Conservation (phyloP, 2,888 invertebrate species). For the Erpobdella octoculata region DNA sequence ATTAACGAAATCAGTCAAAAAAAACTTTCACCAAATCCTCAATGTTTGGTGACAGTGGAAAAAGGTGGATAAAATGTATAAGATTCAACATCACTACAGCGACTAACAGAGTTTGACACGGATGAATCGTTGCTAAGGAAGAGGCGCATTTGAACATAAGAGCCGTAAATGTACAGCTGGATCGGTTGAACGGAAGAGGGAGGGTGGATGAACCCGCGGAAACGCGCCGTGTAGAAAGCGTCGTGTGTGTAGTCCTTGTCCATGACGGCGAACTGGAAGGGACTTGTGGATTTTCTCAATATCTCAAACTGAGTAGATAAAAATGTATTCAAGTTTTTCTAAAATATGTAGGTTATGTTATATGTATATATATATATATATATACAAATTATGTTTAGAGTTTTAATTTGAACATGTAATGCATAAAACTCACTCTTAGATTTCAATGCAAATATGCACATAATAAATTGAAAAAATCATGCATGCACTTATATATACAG, state of each 20-base stretch:
- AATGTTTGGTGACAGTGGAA: not conserved
- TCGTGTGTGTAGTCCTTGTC: slow-evolving; percentile 43
- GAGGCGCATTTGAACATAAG: slow-evolving; percentile 36
- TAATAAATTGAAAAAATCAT: no score
- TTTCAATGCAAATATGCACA: no score
- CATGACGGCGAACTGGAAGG: slow-evolving; percentile 62
- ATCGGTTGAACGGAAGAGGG: slow-evolving; percentile 53
- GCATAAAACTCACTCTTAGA: no score
- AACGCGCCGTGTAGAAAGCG: slow-evolving; percentile 33
- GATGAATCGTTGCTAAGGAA: slow-evolving; percentile 40
- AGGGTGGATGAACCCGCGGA: slow-evolving; percentile 73
- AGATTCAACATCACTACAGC: not conserved
- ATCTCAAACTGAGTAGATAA: slow-evolving; percentile 59
- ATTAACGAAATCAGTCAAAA: not conserved
- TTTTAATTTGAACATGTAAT: no score
- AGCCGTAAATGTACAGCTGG: slow-evolving; percentile 36
- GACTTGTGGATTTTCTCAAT: slow-evolving; percentile 73
- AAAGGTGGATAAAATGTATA: not conserved
- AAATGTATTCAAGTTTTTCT: no score
- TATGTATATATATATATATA: no score
- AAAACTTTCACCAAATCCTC: not conserved
- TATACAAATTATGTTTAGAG: no score
- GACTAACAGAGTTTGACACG: slow-evolving; percentile 9
- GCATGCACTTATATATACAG: no score
- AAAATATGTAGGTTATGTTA: no score